Percentiles rank a stretch among this genome's conserved stretches.
Evolutionary conservation across 2,888 invertebrate genomes (phyloP).

Genomic region (Geophilus truncorum): DNA sequence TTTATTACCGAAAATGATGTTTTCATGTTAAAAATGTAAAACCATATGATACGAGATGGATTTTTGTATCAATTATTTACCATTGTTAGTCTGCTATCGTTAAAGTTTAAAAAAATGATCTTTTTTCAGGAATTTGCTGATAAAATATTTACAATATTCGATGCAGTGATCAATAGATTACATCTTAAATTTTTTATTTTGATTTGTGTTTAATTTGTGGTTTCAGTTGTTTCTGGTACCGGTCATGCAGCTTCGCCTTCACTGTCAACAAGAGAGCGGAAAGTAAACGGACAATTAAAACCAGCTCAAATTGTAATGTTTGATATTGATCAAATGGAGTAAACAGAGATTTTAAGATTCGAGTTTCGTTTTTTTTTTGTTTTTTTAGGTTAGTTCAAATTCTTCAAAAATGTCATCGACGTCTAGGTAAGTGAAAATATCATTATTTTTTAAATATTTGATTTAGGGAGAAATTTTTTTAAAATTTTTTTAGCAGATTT

Average conservation of each 20-base stretch:
- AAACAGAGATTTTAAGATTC: no score
- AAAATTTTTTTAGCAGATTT: background rate
- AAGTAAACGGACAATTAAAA: background rate
- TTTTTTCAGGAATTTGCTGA: background rate
- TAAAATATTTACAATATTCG: background rate
- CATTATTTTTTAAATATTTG: no score
- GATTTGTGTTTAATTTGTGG: background rate
- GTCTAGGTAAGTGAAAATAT: background rate
- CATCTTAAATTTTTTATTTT: background rate
- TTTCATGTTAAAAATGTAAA: no score
- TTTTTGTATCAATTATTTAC: no score
- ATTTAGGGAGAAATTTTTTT: no score
- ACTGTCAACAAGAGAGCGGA: background rate
- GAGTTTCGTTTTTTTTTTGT: background rate
- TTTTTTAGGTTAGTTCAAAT: background rate
- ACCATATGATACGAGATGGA: no score
- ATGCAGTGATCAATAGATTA: background rate
- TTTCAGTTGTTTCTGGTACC: conserved; percentile 2
- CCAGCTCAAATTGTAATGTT: background rate
- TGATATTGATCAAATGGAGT: no score
- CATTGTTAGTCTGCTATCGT: no score
- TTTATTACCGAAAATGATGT: no score
- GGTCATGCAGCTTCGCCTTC: background rate
- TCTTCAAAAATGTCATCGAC: conserved; percentile 31
- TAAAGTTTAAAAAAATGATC: no score